Conservation (phyloP, 1,140 invertebrate genomes). For the Neodiprion fabricii region DNA sequence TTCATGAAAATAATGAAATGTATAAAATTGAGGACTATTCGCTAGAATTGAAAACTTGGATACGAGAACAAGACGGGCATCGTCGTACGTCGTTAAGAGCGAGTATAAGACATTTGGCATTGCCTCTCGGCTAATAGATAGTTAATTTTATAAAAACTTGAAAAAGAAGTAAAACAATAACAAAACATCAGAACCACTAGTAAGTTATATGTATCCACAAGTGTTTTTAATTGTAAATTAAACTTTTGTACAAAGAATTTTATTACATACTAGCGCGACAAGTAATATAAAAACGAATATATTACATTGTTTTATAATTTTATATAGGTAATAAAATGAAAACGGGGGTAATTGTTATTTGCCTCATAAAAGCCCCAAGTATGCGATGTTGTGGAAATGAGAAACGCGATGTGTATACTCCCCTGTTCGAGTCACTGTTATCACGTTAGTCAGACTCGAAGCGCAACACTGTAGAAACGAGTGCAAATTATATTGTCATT, state of each 20-base stretch:
- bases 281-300: slow-evolving; percentile 54
- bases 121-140: slow-evolving; percentile 51
- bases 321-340: slow-evolving; percentile 43
- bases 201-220: slow-evolving; percentile 51
- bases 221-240: slow-evolving; percentile 62
- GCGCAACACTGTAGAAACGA: slow-evolving; percentile 35
- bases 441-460: slow-evolving; percentile 51
- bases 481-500: slow-evolving; percentile 41
- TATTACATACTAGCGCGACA: slow-evolving; percentile 55
- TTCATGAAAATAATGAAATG: too few relatives aligned
- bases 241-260: slow-evolving; percentile 61
- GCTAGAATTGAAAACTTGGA: not conserved
- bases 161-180: slow-evolving; percentile 22
- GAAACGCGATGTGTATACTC: slow-evolving; percentile 28
- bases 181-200: slow-evolving; percentile 45
- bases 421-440: slow-evolving; percentile 53
- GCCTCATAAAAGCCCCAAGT: slow-evolving; percentile 58
- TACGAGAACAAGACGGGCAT: not conserved
- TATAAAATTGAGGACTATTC: not conserved
- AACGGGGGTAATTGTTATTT: slow-evolving; percentile 26
- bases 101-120: slow-evolving; percentile 16
- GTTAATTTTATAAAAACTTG: slow-evolving; percentile 43
- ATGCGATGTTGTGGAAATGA: slow-evolving; percentile 38
- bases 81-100: not conserved
- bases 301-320: slow-evolving; percentile 63